phyloP scores from a whole-genome alignment of 2,797 vertebrate species.

The Acanthopagrus latus region DNA sequence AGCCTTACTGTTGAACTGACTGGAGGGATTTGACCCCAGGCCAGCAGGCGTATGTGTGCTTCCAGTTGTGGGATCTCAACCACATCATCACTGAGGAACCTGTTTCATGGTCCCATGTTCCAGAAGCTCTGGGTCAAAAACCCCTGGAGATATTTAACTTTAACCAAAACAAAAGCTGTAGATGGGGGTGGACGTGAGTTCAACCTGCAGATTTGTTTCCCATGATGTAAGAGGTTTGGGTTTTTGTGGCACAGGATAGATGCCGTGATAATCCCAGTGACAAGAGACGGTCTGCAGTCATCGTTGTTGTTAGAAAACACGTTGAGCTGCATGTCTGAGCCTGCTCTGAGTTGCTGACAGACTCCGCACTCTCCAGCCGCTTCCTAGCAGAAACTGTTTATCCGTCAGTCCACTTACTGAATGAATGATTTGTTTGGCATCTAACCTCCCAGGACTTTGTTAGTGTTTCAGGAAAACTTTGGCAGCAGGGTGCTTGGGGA shows the following conservation, averaged over 20 bases:
- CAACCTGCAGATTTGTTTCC: conserved; percentile 37
- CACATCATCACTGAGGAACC: conserved; percentile 36
- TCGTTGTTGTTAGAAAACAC: conserved; percentile 11
- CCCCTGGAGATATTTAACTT: conserved; percentile 28
- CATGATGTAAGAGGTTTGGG: conserved; percentile 46
- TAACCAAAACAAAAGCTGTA: conserved; percentile 32
- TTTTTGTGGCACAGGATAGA: conserved; percentile 22
- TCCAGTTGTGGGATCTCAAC: conserved; percentile 46
- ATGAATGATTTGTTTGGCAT: conserved; percentile 64
- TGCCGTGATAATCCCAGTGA: conserved; percentile 50
- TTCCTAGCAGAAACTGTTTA: conserved; percentile 59
- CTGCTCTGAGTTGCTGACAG: conserved; percentile 7
- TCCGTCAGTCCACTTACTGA: conserved; percentile 32
- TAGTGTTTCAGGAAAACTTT: conserved; percentile 68
- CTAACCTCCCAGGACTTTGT: conserved; percentile 66
- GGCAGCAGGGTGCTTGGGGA: conserved; percentile 53
- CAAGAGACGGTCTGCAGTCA: conserved; percentile 14
- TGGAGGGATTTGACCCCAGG: conserved; percentile 30
- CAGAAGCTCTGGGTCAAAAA: conserved; percentile 33
- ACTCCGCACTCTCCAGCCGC: conserved; percentile 27
- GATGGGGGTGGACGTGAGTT: conserved; percentile 15
- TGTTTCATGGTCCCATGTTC: background rate
- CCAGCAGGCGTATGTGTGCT: conserved; percentile 7
- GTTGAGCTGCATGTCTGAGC: background rate
- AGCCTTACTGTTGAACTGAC: conserved; percentile 3